Evolutionary conservation across 1,140 invertebrate genomes (phyloP).

Genomic region (Drosophila triauraria): DNA sequence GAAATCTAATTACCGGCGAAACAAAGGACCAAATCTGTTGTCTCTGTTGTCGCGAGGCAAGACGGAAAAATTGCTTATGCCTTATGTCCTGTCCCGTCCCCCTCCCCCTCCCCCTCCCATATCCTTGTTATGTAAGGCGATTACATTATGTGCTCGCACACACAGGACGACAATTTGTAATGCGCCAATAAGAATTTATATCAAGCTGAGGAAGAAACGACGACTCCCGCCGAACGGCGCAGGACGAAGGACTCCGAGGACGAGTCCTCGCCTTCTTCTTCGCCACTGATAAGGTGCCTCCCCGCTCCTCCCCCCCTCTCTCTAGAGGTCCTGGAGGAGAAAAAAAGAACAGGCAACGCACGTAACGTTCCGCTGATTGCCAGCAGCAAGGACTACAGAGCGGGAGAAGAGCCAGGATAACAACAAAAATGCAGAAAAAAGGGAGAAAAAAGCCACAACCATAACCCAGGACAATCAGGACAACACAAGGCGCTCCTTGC

Average conservation of each 20-base stretch:
- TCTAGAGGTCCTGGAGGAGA: conserved; percentile 13
- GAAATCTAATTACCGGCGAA: conserved; percentile 79
- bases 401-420: conserved; percentile 13
- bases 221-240: conserved; percentile 34
- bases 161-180: conserved; percentile 81
- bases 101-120: background rate
- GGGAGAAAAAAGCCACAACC: conserved; percentile 9
- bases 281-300: conserved; percentile 57
- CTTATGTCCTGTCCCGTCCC: conserved; percentile 11
- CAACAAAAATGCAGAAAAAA: conserved; percentile 6
- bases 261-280: conserved; percentile 26
- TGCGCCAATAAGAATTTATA: conserved; percentile 84
- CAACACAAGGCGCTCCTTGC: conserved; percentile 24
- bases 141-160: conserved; percentile 66
- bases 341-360: conserved; percentile 37
- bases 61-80: conserved; percentile 62
- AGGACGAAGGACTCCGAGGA: conserved; percentile 50
- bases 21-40: conserved; percentile 64
- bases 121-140: conserved; percentile 63
- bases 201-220: conserved; percentile 62
- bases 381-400: conserved; percentile 28
- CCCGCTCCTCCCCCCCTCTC: background rate
- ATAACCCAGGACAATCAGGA: conserved; percentile 35
- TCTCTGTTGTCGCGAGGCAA: conserved; percentile 43
- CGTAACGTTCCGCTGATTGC: conserved; percentile 53